Evolutionary conservation across 2,888 invertebrate genomes (phyloP).

Genomic region (Pterostichus niger): DNA sequence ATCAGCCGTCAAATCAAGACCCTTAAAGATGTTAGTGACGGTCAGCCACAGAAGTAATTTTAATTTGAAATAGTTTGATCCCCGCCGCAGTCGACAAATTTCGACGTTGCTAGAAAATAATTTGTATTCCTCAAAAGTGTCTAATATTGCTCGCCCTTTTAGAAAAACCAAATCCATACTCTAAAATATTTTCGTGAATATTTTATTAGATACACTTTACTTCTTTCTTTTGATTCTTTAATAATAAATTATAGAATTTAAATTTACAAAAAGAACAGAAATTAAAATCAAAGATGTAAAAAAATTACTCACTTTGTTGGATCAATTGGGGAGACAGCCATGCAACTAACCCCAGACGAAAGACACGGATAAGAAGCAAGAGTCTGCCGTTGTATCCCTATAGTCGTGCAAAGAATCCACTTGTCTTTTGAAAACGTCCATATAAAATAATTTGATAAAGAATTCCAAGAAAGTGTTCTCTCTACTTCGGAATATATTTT

Average conservation of each 20-base stretch:
- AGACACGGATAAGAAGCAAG: constrained; percentile 79
- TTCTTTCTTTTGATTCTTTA: too few relatives aligned
- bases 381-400: constrained; percentile 74
- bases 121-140: background rate
- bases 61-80: too few relatives aligned
- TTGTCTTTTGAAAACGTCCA: constrained; percentile 84
- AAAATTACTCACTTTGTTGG: constrained; percentile 80
- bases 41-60: too few relatives aligned
- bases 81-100: background rate
- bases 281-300: constrained; percentile 57
- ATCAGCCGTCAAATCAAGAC: too few relatives aligned
- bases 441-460: constrained; percentile 74
- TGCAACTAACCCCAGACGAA: constrained; percentile 83
- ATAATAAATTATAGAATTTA: too few relatives aligned
- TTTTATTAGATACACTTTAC: too few relatives aligned
- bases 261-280: constrained; percentile 64
- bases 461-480: background rate
- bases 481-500: constrained; percentile 62
- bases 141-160: too few relatives aligned
- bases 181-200: too few relatives aligned
- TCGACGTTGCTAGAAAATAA: background rate
- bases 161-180: too few relatives aligned
- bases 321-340: constrained; percentile 84
- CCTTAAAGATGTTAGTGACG: too few relatives aligned
- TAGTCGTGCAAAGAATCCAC: constrained; percentile 78